phyloP scores from a whole-genome alignment of 2,797 vertebrate species.

The Rousettus madagascariensis region DNA sequence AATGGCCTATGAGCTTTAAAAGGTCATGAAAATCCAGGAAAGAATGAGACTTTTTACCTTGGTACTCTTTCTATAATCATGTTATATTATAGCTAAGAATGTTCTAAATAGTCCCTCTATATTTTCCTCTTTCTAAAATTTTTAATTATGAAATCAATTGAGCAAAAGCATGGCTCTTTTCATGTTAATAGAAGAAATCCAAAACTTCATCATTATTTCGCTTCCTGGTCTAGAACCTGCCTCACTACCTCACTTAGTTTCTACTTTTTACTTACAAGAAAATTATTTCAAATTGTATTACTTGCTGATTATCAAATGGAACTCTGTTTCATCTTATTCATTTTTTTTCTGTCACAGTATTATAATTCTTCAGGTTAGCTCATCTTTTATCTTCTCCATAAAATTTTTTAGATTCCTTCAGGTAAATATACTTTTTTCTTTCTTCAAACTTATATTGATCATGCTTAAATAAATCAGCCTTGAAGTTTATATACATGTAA shows the following conservation, averaged over 20 bases:
- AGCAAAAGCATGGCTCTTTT: neutral
- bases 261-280: neutral
- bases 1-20: neutral
- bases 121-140: neutral
- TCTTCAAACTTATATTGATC: neutral
- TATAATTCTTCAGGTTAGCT: neutral
- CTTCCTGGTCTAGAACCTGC: neutral
- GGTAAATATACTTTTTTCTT: neutral
- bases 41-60: neutral
- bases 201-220: neutral
- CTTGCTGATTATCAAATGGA: neutral
- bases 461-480: neutral
- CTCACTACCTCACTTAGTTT: neutral
- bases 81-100: neutral
- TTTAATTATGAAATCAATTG: neutral
- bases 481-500: neutral
- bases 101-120: neutral
- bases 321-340: neutral
- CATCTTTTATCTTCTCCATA: neutral
- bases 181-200: neutral
- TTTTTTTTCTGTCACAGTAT: neutral
- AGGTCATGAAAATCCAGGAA: neutral
- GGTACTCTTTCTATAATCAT: neutral
- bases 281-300: neutral
- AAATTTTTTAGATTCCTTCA: neutral